Evolutionary conservation across 2,797 vertebrate species (phyloP).

Genomic region (Merluccius polli): DNA sequence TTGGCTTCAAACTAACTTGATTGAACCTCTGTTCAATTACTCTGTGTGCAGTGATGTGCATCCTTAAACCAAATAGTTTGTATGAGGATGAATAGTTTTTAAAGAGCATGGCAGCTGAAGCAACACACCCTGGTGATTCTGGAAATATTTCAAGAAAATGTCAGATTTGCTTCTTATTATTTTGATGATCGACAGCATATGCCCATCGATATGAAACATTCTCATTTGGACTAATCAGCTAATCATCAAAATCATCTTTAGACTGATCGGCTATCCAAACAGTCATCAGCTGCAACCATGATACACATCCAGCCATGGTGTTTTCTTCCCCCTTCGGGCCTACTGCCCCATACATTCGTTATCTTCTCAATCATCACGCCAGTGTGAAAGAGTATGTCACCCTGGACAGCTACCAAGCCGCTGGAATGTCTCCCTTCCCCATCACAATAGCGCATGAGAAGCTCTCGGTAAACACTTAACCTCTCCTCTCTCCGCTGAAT

Average conservation of each 20-base stretch:
- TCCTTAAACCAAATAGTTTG: background rate
- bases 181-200: background rate
- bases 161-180: background rate
- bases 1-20: background rate
- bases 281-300: background rate
- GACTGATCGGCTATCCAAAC: background rate
- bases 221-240: background rate
- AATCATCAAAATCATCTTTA: background rate
- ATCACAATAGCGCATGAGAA: constrained; percentile 57
- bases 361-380: constrained; percentile 36
- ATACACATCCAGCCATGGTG: background rate
- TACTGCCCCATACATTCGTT: constrained; percentile 14
- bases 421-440: constrained; percentile 57
- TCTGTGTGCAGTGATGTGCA: background rate
- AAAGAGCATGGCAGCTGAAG: background rate
- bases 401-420: constrained; percentile 43
- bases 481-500: constrained; percentile 6
- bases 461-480: constrained; percentile 60
- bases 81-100: background rate
- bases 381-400: constrained; percentile 51
- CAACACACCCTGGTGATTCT: background rate
- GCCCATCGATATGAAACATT: background rate
- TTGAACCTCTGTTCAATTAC: background rate
- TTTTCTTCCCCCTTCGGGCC: background rate
- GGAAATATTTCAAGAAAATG: background rate